Evolutionary conservation across 2,888 invertebrate genomes (phyloP), one percentile per base, ranked within the genome.

Genomic region (Dicycla oo): DNA sequence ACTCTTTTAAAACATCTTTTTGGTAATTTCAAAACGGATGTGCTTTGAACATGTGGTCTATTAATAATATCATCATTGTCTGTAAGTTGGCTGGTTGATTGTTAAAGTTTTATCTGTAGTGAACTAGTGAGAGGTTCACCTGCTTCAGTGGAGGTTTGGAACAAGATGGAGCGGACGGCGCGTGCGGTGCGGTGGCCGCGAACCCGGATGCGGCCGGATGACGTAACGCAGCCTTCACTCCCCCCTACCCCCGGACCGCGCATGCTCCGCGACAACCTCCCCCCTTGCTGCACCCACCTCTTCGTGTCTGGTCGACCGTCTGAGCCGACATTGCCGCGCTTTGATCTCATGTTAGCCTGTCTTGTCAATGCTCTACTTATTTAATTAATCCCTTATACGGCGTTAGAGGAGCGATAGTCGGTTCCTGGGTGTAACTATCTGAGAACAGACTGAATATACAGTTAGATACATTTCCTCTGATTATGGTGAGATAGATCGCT

Each of bases 141-240:
- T 83, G 80, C 67, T 73, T 73, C 56, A 34, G 61, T 66, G 68
- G 73, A 82, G 78, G 74, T 69, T 76, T 75, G 73, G 81, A 83
- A 87, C 88, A 88, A 88, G 88, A 88, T 88, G 78, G 81, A 82
- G 81, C 82, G 82, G 73, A 78, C 87, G 89, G 92, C 94, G 94
- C 94, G 94, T 91, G 92, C 92, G 90, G 43, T 45, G 87, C 94
- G 94, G 92, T 93, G 94, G 93, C 93, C 94, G 93, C 94, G 95
- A 95, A 95, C 95, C 95, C 95, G 95, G 95, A 95, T 95, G 93
- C 93, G 88, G 91, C 89, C 75, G 89, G 86, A 84, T 94, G 95
- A 95, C 94, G 95, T 94, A 94, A 95, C 91, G 87, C 93, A 92
- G 93, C 93, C 94, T 93, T 93, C 91, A 73, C 86, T 83, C 83